Evolutionary conservation across 2,888 invertebrate genomes (phyloP).

Genomic region (Macrosoma leucophasiata): DNA sequence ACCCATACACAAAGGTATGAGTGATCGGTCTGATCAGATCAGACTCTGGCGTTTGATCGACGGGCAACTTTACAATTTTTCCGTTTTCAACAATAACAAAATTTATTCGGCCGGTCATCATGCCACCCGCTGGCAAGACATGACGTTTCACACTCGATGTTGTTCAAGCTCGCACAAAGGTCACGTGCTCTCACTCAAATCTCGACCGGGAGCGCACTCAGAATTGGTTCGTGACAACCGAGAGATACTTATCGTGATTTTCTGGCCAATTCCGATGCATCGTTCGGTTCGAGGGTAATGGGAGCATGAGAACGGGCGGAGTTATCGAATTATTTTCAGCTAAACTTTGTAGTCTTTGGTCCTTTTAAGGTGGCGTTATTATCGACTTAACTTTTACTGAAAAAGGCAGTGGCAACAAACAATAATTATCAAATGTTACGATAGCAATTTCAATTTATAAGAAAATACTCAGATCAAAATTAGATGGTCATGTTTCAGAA

Average conservation of each 20-base stretch:
- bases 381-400: no score
- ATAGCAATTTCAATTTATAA: no score
- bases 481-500: no score
- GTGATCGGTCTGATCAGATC: conserved; percentile 44
- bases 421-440: no score
- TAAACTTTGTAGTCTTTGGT: no score
- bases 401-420: no score
- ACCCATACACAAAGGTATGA: conserved; percentile 46
- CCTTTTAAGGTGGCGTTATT: no score
- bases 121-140: conserved; percentile 66
- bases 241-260: conserved; percentile 73
- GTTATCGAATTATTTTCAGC: conserved; percentile 60
- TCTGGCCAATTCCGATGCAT: conserved; percentile 69
- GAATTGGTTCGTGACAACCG: conserved; percentile 72
- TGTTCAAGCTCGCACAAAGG: conserved; percentile 55
- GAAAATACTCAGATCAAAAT: no score
- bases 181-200: conserved; percentile 71
- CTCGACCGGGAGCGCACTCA: conserved; percentile 64
- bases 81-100: conserved; percentile 48
- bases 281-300: conserved; percentile 59
- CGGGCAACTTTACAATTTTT: conserved; percentile 54
- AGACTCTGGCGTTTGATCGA: conserved; percentile 65
- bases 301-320: conserved; percentile 67
- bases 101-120: conserved; percentile 46
- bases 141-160: conserved; percentile 68